These are phyloP conservation scores for Ibidorhyncha struthersii DNA, from an alignment of 2,113 vertebrate species.

Conservation along the genomic window DNA sequence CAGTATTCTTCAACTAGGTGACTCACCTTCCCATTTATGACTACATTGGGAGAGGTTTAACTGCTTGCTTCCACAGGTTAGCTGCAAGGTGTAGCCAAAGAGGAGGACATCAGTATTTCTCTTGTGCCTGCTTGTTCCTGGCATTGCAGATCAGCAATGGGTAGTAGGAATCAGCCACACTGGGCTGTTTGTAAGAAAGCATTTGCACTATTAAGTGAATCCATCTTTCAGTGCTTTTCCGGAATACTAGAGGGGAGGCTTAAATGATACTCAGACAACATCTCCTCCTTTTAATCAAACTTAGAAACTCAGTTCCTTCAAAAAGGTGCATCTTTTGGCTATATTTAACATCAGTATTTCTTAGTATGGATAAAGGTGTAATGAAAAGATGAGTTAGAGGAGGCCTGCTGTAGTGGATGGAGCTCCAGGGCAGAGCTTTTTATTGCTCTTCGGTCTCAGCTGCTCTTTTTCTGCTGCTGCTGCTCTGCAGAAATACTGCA, in stretches of 20 bases:
- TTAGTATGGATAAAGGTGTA: background rate
- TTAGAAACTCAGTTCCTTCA: background rate
- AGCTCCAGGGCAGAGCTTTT: background rate
- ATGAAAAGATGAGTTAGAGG: background rate
- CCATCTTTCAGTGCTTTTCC: background rate
- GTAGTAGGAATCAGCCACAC: background rate
- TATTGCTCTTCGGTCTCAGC: background rate
- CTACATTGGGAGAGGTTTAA: constrained; percentile 10
- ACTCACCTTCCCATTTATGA: constrained; percentile 17
- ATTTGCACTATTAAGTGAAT: background rate
- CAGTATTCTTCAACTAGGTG: background rate
- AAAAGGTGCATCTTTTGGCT: background rate
- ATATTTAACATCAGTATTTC: background rate
- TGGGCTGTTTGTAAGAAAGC: background rate
- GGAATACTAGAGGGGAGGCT: fast-evolving
- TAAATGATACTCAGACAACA: background rate
- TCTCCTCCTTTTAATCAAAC: background rate
- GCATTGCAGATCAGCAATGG: background rate
- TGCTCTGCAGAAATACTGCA: background rate
- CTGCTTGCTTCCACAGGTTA: constrained; percentile 16
- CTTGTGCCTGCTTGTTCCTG: constrained; percentile 10
- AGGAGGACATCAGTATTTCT: background rate
- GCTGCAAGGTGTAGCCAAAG: background rate
- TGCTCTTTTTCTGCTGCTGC: background rate
- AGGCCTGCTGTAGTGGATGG: background rate